Evolutionary conservation across 2,888 invertebrate genomes (phyloP), one percentile per base, ranked within the genome.

Genomic region (Agapostemon virescens): DNA sequence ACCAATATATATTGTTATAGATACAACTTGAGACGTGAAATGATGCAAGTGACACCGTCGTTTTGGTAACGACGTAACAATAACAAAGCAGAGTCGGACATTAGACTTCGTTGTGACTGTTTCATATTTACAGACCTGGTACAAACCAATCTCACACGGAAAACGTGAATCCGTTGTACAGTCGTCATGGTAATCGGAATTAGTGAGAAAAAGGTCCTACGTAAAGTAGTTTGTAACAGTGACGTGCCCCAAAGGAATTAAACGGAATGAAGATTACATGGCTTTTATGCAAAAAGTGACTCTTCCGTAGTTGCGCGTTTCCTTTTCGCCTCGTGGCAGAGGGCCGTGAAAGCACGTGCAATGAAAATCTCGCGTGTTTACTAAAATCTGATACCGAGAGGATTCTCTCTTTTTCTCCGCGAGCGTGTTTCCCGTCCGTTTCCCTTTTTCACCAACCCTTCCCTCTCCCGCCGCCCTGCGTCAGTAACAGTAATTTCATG

Each of bases 181-280:
- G 52, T 15, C 52, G 6, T 6, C 4, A 0, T 23, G 52, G 15
- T 26, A 26, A 55, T 15, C 23, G 15, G 52, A 52, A 52, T 23
- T 13, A 52, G 26, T 20, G 66, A 9, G n/a, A 42, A 40, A 20
- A 26, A 30, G 42, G n/a, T 30, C 30, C 20, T 20, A 42, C 6
- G 42, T 17, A 20, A 66, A 30, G 15, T 23, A 64, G 20, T 7
- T 30, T 26, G 26, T 20, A 26, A 67, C 42, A 42, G 20, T 26
- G 40, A 20, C 13, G 30, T 30, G 30, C 1, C 38, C 30, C 30
- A 72, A 40, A 20, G 33, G 40, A 40, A n/a, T 72, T 38, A 75
- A 63, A 72, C 40, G 9, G 38, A 49, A 49, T 20, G 38, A 58
- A 72, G 73, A 72, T 64, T 64, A n/a, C 40, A 33, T n/a, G 45